These are phyloP conservation scores for Asteroscopus sphinx DNA, from an alignment of 2,888 invertebrate genomes.

Conservation along the genomic window DNA sequence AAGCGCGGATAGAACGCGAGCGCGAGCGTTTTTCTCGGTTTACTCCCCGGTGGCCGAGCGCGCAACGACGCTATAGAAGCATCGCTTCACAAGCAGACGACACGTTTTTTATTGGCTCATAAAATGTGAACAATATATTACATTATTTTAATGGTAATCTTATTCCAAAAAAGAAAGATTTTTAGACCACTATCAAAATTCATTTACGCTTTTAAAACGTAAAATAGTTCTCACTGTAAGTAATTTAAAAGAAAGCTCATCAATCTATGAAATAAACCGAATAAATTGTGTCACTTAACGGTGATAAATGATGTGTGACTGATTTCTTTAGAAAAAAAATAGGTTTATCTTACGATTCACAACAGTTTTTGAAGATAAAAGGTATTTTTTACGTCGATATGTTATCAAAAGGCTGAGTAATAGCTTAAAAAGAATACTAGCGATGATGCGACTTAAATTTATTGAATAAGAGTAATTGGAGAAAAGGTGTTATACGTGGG, in stretches of 20 bases:
- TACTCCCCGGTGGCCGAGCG: no score
- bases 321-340: constrained; percentile 41
- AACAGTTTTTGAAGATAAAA: constrained; percentile 37
- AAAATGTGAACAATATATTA: no score
- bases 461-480: constrained; percentile 25
- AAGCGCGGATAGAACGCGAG: no score
- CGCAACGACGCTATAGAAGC: no score
- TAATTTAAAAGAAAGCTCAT: constrained; percentile 36
- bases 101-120: no score
- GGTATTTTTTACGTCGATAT: constrained; percentile 20
- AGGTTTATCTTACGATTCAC: constrained; percentile 29
- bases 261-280: constrained; percentile 37
- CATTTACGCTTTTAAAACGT: constrained; percentile 26
- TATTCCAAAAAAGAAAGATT: no score
- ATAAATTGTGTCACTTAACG: constrained; percentile 33
- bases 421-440: constrained; percentile 13
- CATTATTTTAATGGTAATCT: no score
- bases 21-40: no score
- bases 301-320: constrained; percentile 46
- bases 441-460: constrained; percentile 29
- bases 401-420: constrained; percentile 36
- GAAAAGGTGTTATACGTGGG: constrained; percentile 10
- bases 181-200: constrained; percentile 2
- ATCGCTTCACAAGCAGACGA: no score
- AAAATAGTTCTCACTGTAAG: constrained; percentile 31